These are phyloP conservation scores for Hydroisotoma schaefferi DNA, from an alignment of 2,888 invertebrate genomes.

Conservation along the genomic window DNA sequence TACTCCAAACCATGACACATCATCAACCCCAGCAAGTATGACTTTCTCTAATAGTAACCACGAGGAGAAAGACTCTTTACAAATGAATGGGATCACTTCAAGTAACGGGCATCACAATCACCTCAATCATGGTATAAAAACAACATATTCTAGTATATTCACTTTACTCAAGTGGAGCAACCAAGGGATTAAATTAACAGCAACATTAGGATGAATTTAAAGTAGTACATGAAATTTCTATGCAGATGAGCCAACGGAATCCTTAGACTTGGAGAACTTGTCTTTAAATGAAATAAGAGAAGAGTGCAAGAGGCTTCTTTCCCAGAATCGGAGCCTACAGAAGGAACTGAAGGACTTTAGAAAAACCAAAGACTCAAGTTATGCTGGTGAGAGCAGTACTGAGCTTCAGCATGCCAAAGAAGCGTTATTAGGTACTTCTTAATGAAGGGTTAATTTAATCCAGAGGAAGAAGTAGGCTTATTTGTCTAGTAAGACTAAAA, in stretches of 20 bases:
- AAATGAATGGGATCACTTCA: constrained; percentile 39
- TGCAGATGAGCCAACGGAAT: constrained; percentile 33
- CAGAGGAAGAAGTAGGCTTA: background rate
- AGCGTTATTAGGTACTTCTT: constrained; percentile 60
- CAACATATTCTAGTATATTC: too few species aligned
- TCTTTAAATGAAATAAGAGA: constrained; percentile 37
- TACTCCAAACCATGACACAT: constrained; percentile 46
- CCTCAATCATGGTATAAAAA: constrained; percentile 17
- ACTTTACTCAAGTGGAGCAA: constrained; percentile 3
- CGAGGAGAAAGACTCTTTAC: constrained; percentile 28
- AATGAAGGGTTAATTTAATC: background rate
- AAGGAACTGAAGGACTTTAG: constrained; percentile 57
- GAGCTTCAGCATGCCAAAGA: constrained; percentile 75
- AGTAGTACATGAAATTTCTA: constrained; percentile 4
- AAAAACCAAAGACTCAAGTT: constrained; percentile 63
- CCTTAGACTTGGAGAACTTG: constrained; percentile 39
- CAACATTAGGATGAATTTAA: background rate
- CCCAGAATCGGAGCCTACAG: constrained; percentile 51
- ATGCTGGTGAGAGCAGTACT: constrained; percentile 59
- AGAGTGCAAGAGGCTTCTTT: constrained; percentile 50
- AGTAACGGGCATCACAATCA: constrained; percentile 36
- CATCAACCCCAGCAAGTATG: constrained; percentile 4
- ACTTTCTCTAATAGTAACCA: constrained; percentile 23
- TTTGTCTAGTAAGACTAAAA: too few species aligned
- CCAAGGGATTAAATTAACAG: too few species aligned